phyloP scores from a whole-genome alignment of 2,888 invertebrate species.

The Trilocha varians region DNA sequence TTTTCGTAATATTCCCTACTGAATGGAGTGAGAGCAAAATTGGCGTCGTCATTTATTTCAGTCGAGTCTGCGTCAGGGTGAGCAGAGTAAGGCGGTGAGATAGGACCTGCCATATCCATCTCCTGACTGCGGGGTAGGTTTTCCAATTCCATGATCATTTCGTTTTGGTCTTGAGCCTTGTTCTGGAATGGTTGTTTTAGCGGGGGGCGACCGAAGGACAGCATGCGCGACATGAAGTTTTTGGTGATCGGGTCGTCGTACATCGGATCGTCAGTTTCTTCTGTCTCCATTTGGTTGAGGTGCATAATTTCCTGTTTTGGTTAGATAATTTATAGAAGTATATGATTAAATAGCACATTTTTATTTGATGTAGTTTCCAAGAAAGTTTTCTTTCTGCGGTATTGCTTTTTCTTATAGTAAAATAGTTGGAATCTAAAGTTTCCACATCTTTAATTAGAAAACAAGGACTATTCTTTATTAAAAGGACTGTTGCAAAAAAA shows the following conservation, averaged over 20 bases:
- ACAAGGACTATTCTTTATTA: too few species aligned
- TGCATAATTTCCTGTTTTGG: slow-evolving; percentile 37
- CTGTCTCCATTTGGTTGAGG: slow-evolving; percentile 29
- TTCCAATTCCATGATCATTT: neutral
- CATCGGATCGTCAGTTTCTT: slow-evolving; percentile 10
- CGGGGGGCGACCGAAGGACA: neutral
- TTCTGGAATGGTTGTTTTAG: neutral
- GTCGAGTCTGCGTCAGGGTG: neutral
- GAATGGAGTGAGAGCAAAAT: slow-evolving; percentile 39
- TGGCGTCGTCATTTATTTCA: slow-evolving; percentile 7
- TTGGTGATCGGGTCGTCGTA: slow-evolving; percentile 1
- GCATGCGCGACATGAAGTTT: neutral
- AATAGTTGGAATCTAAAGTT: too few species aligned
- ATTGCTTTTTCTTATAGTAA: too few species aligned
- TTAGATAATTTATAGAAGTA: neutral
- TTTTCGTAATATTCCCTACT: slow-evolving; percentile 36
- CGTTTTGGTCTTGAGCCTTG: neutral
- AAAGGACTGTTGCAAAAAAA: too few species aligned
- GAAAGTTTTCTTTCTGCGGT: too few species aligned
- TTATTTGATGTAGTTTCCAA: too few species aligned
- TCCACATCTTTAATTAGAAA: too few species aligned
- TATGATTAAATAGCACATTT: neutral
- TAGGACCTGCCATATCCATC: neutral
- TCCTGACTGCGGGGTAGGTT: neutral
- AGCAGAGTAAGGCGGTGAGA: neutral